A percentile compares a stretch with the other conserved stretches of the same genome.
phyloP scores from a whole-genome alignment of 2,797 vertebrate species.

The Miichthys miiuy region DNA sequence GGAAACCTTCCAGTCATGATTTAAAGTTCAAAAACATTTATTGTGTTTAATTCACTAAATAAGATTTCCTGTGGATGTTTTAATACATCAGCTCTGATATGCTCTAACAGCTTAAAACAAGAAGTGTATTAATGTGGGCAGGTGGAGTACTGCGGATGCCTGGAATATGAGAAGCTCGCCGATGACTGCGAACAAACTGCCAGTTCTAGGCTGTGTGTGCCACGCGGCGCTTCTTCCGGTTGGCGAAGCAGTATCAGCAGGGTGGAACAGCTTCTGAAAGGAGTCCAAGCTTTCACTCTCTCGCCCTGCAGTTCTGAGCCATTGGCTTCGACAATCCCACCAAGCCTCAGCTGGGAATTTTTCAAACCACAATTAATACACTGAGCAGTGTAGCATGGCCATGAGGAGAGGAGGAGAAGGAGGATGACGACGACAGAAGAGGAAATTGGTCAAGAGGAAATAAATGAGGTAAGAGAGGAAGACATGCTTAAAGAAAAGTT shows the following conservation, averaged over 20 bases:
- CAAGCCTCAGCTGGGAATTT: conserved; percentile 70
- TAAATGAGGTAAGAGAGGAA: conserved; percentile 43
- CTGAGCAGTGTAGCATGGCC: conserved; percentile 66
- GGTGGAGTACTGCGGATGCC: conserved; percentile 14
- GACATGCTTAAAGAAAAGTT: conserved; percentile 26
- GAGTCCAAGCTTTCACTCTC: conserved; percentile 60
- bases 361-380: conserved; percentile 79
- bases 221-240: conserved; percentile 48
- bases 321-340: conserved; percentile 70
- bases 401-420: conserved; percentile 33
- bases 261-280: conserved; percentile 61
- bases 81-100: conserved; percentile 19
- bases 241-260: conserved; percentile 36
- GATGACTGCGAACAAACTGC: conserved; percentile 34
- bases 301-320: conserved; percentile 74
- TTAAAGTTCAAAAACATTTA: background rate
- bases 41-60: conserved; percentile 25
- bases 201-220: conserved; percentile 39
- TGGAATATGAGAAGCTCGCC: conserved; percentile 29
- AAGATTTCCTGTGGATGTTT: background rate
- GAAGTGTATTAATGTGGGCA: conserved; percentile 27
- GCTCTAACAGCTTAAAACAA: conserved; percentile 7
- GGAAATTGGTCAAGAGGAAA: conserved; percentile 52
- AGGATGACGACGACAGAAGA: conserved; percentile 18
- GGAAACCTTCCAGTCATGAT: conserved; percentile 7